These are phyloP conservation scores for Sparidentex hasta DNA, from an alignment of 2,797 vertebrate species.

Conservation along the genomic window DNA sequence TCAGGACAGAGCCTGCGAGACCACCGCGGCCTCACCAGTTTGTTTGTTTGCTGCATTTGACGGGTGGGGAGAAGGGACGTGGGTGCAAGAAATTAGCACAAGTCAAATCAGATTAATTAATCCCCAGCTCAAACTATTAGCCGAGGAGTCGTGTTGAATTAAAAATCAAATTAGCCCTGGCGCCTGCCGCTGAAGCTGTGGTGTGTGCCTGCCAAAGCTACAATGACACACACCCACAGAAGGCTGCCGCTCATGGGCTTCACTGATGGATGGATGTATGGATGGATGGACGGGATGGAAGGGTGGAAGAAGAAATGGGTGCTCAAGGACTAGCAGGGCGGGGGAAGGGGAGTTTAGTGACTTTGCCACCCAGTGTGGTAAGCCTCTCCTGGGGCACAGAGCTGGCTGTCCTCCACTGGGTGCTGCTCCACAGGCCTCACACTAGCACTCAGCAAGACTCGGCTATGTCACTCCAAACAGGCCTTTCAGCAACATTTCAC, in stretches of 20 bases:
- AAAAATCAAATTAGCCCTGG: constrained; percentile 88
- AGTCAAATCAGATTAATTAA: constrained; percentile 89
- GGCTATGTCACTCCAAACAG: constrained; percentile 39
- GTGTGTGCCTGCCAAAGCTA: constrained; percentile 72
- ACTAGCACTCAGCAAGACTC: constrained; percentile 32
- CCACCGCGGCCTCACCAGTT: constrained; percentile 52
- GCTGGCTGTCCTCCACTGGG: constrained; percentile 51
- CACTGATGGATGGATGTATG: constrained; percentile 62
- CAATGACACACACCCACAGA: constrained; percentile 79
- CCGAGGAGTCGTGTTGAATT: constrained; percentile 86
- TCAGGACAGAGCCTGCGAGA: constrained; percentile 71
- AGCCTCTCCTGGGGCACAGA: constrained; percentile 52
- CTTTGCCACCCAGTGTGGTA: constrained; percentile 75
- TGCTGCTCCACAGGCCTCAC: constrained; percentile 50
- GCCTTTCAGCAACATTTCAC: constrained; percentile 52
- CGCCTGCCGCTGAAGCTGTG: constrained; percentile 76
- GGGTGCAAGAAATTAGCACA: constrained; percentile 84
- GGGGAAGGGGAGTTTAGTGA: constrained; percentile 55
- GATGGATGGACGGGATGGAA: constrained; percentile 39
- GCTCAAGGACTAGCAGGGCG: constrained; percentile 50
- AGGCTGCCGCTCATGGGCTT: constrained; percentile 75
- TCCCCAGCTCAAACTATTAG: constrained; percentile 81
- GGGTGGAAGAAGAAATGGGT: constrained; percentile 51
- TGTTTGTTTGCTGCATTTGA: constrained; percentile 72
- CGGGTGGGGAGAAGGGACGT: constrained; percentile 57